A percentile compares a stretch with the other conserved stretches of the same genome.
Evolutionary conservation across 1,140 invertebrate genomes (phyloP).

Genomic region (Oscheius sp.): DNA sequence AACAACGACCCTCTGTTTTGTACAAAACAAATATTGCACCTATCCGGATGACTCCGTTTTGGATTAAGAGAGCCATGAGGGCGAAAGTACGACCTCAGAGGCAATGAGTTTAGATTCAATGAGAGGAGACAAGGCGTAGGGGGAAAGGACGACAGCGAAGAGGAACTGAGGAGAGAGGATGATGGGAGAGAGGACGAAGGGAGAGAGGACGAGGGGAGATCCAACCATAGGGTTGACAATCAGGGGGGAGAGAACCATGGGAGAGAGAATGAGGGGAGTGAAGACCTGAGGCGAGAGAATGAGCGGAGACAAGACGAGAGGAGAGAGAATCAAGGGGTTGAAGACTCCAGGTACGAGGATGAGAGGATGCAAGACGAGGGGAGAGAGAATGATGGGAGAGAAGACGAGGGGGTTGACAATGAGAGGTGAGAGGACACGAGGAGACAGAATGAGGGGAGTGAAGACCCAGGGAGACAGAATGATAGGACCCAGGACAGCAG

Average conservation of each 20-base stretch:
- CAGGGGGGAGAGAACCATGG: constrained; percentile 30
- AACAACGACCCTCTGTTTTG: no score
- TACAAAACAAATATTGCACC: neutral
- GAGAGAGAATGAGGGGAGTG: constrained; percentile 39
- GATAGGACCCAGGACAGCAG: constrained; percentile 48
- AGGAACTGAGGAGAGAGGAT: constrained; percentile 50
- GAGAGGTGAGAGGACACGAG: constrained; percentile 44
- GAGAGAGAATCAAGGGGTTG: constrained; percentile 35
- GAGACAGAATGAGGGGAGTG: constrained; percentile 46
- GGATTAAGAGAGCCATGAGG: constrained; percentile 45
- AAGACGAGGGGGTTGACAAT: constrained; percentile 48
- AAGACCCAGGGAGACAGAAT: constrained; percentile 42
- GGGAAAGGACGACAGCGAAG: constrained; percentile 50
- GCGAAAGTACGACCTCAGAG: constrained; percentile 48
- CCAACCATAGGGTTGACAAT: constrained; percentile 46
- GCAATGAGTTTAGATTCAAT: constrained; percentile 43
- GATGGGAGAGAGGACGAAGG: constrained; percentile 45
- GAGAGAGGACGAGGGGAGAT: constrained; percentile 39
- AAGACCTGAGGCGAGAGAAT: constrained; percentile 42
- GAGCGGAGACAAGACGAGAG: constrained; percentile 38
- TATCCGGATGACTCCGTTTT: neutral
- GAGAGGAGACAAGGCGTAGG: constrained; percentile 53
- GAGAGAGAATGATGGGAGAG: constrained; percentile 49
- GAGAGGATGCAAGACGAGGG: constrained; percentile 49
- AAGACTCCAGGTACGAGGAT: constrained; percentile 45